These are phyloP conservation scores for Myotis myotis DNA, from an alignment of 2,797 vertebrate genomes.

Conservation along the genomic window DNA sequence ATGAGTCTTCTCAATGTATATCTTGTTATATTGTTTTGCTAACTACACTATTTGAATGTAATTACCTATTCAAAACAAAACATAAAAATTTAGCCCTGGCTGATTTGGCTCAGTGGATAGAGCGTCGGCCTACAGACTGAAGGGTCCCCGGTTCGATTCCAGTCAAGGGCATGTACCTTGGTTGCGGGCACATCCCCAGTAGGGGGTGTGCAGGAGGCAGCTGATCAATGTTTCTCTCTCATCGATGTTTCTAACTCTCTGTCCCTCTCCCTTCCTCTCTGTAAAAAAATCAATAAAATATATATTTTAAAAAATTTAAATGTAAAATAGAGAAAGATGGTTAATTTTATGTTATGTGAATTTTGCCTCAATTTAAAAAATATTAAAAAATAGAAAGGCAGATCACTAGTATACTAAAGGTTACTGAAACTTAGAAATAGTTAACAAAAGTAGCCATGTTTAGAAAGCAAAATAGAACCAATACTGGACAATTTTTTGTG, in stretches of 20 bases:
- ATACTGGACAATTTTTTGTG: not conserved
- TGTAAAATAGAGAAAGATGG: not conserved
- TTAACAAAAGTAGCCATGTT: not conserved
- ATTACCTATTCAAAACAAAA: conserved; percentile 43
- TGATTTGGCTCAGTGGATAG: no score
- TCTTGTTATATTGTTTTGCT: not conserved
- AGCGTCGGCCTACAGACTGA: no score
- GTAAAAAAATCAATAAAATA: no score
- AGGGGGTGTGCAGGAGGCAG: no score
- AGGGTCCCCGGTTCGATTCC: no score
- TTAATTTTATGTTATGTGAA: not conserved
- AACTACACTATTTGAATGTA: not conserved
- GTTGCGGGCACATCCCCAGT: no score
- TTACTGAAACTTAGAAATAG: not conserved
- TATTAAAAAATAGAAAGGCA: no score
- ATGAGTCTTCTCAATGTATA: not conserved
- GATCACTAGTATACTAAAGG: not conserved
- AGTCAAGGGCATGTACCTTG: no score
- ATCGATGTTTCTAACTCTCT: no score
- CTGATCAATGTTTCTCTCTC: no score
- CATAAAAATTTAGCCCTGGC: not conserved
- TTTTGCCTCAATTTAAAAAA: not conserved
- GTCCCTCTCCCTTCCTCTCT: no score
- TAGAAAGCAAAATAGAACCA: not conserved
- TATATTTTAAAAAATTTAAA: not conserved